These are phyloP conservation scores for Enteromius radiatus DNA, from an alignment of 2,797 vertebrate genomes.

Conservation along the genomic window DNA sequence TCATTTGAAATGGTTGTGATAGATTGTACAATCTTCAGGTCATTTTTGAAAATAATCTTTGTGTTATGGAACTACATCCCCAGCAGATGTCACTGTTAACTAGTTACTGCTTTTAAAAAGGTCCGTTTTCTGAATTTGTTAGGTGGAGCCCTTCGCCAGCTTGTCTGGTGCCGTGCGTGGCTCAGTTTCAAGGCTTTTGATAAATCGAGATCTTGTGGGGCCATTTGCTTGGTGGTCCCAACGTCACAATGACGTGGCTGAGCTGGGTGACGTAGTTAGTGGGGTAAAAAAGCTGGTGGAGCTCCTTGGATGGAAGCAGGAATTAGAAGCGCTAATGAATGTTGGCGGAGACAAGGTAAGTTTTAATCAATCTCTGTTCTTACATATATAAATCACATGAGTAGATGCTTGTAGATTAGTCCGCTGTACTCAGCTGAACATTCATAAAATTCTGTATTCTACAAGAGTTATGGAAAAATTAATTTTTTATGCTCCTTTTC, in stretches of 20 bases:
- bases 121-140: background rate
- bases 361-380: conserved; percentile 1
- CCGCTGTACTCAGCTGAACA: background rate
- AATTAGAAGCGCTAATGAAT: conserved; percentile 78
- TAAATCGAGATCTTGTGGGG: conserved; percentile 90
- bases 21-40: background rate
- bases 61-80: background rate
- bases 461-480: conserved; percentile 22
- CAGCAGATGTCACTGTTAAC: conserved; percentile 41
- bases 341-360: conserved; percentile 56
- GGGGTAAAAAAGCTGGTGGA: conserved; percentile 82
- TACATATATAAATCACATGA: background rate
- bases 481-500: background rate
- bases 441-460: background rate
- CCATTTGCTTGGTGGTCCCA: conserved; percentile 76
- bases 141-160: conserved; percentile 98
- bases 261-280: conserved; percentile 85
- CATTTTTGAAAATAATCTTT: background rate
- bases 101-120: background rate
- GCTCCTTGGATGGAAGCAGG: conserved; percentile 84
- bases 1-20: background rate
- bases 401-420: background rate
- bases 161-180: conserved; percentile 79
- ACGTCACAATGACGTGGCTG: conserved; percentile 78
- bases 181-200: conserved; percentile 87